Evolutionary conservation across 2,888 invertebrate species (phyloP), one percentile per base, ranked within the genome.

Genomic region (Penaeus monodon): DNA sequence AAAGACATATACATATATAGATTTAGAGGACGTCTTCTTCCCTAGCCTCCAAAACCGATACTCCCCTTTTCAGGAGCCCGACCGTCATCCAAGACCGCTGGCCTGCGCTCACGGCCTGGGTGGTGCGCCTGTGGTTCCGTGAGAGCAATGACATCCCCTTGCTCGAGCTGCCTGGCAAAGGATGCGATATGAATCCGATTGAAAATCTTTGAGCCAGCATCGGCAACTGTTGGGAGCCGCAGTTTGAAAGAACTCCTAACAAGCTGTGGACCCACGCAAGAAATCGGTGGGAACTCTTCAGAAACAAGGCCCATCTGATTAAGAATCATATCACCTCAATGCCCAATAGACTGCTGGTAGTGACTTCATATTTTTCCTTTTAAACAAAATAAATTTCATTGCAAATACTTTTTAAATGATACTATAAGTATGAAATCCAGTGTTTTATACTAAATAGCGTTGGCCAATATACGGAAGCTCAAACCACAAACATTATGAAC

Each of bases 41-140:
- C 73, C 73, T 14, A 44, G n/a, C 29, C 49, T 70, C 7, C 38
- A 24, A n/a, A 70, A 73, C 3, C 33, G 65, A 29, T 70, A 70
- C 33, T 81, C 49, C n/a, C 65, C 80, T 33, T 66, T 68, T 66
- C 68, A 65, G 24, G 17, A 22, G 38, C 38, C 80, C 33, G 14
- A 64, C 63, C 64, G 63, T 79, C 38, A 22, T 79, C 12, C n/a
- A 79, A 22, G 64, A 79, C 64, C 79, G 64, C 1, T 79, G 79
- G 24, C 57, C 79, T 10, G 38, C 66, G 33, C 80, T 65, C n/a
- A 80, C 27, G 65, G 65, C 65, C 80, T 65, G 80, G 22, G 49
- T 65, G 22, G 81, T 81, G 27, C 81, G 70, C 49, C 14, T 44
- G 27, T 81, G 81, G 81, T 81, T 81, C 49, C 22, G 33, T 27